Evolutionary conservation across 2,797 vertebrate species (phyloP).

Genomic region (Masticophis lateralis): DNA sequence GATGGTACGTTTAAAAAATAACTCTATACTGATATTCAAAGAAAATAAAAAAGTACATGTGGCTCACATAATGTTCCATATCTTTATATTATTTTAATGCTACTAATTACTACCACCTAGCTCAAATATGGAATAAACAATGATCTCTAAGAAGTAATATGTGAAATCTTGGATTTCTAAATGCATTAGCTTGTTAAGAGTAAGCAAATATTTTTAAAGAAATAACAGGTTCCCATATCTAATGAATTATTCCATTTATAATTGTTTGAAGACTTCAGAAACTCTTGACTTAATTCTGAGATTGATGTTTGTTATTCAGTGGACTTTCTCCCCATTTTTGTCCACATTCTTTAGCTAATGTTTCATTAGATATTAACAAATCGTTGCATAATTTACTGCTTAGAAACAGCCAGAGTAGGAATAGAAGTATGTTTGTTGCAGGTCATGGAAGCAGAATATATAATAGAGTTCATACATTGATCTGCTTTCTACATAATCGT

Average conservation of each 20-base stretch:
- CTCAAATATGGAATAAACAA: background rate
- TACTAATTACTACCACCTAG: background rate
- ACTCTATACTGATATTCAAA: background rate
- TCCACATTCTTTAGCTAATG: constrained; percentile 32
- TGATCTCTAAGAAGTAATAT: background rate
- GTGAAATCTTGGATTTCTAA: background rate
- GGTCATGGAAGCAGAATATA: constrained; percentile 31
- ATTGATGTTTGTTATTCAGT: background rate
- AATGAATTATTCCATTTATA: background rate
- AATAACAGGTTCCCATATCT: background rate
- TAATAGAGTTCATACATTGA: constrained; percentile 43
- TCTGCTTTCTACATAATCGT: constrained; percentile 48
- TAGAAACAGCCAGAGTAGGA: background rate
- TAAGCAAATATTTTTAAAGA: background rate
- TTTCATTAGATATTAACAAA: constrained; percentile 28
- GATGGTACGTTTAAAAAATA: background rate
- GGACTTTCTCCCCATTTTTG: constrained; percentile 17
- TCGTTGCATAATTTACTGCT: constrained; percentile 49
- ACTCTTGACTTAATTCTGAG: background rate
- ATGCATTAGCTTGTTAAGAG: background rate
- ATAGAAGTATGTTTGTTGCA: constrained; percentile 39
- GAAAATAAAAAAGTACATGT: background rate
- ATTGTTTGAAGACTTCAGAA: background rate
- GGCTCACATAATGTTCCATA: too few species aligned
- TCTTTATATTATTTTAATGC: background rate